Evolutionary conservation across 2,888 invertebrate genomes (phyloP).

Genomic region (Eulithis testata): DNA sequence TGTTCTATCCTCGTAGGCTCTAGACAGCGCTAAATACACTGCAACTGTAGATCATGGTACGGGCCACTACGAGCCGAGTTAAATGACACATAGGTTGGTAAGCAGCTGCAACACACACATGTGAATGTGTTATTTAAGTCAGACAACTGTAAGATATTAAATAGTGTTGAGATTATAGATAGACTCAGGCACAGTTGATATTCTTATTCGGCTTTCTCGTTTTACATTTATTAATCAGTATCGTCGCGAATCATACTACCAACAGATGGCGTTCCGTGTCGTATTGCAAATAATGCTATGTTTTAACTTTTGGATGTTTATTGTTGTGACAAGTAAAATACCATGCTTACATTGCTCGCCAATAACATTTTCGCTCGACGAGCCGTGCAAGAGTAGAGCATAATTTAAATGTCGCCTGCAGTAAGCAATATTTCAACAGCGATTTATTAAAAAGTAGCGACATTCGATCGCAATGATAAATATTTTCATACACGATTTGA

Average conservation of each 20-base stretch:
- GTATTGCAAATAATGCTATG: no score
- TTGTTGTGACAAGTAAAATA: not conserved
- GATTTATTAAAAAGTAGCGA: slow-evolving; percentile 31
- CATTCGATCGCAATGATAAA: slow-evolving; percentile 41
- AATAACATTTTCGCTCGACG: slow-evolving; percentile 1
- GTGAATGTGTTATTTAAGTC: slow-evolving; percentile 18
- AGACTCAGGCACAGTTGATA: slow-evolving; percentile 3
- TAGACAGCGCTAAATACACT: not conserved
- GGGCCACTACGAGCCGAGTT: slow-evolving; percentile 16
- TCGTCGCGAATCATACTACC: no score
- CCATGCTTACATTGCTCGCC: not conserved
- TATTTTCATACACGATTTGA: slow-evolving; percentile 44
- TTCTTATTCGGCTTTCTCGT: no score
- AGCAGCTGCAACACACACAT: slow-evolving; percentile 30
- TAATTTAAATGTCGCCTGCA: slow-evolving; percentile 27
- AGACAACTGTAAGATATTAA: slow-evolving; percentile 23
- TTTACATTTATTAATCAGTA: no score
- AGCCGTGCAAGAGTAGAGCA: slow-evolving; percentile 3
- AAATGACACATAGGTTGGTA: slow-evolving; percentile 30
- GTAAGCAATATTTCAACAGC: slow-evolving; percentile 25
- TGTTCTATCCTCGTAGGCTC: no score
- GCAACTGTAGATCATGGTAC: not conserved
- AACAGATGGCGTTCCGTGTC: no score
- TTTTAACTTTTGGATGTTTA: not conserved
- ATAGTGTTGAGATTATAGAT: slow-evolving; percentile 20